phyloP scores from a whole-genome alignment of 2,888 invertebrate species.

The Scaptomyza reducta region DNA sequence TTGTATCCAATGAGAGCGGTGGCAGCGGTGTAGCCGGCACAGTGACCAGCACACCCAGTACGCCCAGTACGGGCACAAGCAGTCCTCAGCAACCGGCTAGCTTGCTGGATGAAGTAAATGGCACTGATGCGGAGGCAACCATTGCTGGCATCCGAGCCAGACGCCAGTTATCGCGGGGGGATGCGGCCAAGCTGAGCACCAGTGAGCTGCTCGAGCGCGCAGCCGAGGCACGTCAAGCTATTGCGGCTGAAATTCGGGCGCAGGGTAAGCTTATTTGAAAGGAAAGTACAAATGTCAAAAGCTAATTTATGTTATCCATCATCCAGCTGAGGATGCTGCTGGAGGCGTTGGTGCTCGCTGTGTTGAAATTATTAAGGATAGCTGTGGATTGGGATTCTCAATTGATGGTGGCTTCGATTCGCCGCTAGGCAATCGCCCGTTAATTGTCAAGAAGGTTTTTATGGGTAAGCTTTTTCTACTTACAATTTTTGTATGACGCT shows the following conservation, averaged over 20 bases:
- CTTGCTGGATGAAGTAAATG: conserved; percentile 49
- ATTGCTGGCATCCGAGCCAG: conserved; percentile 79
- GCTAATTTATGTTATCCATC: neutral
- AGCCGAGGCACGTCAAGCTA: conserved; percentile 82
- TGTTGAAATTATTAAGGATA: conserved; percentile 87
- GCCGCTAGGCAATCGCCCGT: conserved; percentile 93
- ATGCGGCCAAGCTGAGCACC: conserved; percentile 82
- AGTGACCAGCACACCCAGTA: conserved; percentile 55
- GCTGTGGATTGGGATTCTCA: conserved; percentile 96
- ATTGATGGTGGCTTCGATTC: conserved; percentile 97
- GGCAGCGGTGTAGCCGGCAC: conserved; percentile 33
- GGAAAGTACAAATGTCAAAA: neutral
- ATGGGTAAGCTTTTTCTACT: conserved; percentile 88
- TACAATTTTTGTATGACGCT: neutral
- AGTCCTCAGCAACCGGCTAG: conserved; percentile 75
- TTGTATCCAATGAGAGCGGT: conserved; percentile 81
- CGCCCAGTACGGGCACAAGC: conserved; percentile 71
- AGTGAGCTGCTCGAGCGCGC: conserved; percentile 83
- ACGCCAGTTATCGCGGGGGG: conserved; percentile 81
- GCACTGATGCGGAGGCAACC: conserved; percentile 71
- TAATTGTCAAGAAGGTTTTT: conserved; percentile 96
- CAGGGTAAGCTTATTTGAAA: conserved; percentile 68
- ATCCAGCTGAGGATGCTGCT: conserved; percentile 72
- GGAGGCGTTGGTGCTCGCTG: conserved; percentile 68
- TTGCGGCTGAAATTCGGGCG: conserved; percentile 83